Evolutionary conservation across 2,113 vertebrate genomes (phyloP), one percentile per base, ranked within the genome.

Genomic region (Hucho hucho): DNA sequence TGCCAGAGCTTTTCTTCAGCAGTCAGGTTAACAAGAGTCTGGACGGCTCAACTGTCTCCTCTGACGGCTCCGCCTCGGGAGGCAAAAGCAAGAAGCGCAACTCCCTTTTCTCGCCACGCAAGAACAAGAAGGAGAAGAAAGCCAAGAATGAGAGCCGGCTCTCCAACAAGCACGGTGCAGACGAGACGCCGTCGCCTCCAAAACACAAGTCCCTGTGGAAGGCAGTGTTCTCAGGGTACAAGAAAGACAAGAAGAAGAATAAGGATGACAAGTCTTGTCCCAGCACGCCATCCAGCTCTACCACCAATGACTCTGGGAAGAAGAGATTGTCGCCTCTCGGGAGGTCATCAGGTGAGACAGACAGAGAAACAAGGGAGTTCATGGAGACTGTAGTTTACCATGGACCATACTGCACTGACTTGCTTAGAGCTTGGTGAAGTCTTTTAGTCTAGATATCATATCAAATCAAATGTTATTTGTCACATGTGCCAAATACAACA

Each of bases 121-220:
- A 98, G 85, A 96, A 93, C 75, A 99, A 98, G 87, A 99, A 98
- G 77, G 97, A 98, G 87, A 98, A 98, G 81, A 98, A 98, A 80
- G 83, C 95, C 7, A 98, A 98, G 88, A 96, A 93, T 0, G 97
- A 97, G 75, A 84, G 88, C 86, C 90, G 87, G 58, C 86, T 64
- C 69, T 91, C 65, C 91, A 93, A 95, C 63, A 94, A 91, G 80
- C 90, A 90, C 59, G 81, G 87, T 7, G 81, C 95, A 0, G 98
- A 96, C 0, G 92, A 93, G 4, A 88, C 94, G 0, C 86, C 94
- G 0, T 85, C 95, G 0, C 86, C 94, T 0, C 85, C 96, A 61
- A 98, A 98, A 75, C 95, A 96, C 83, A 95, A 92, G 89, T 99
- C 97, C 0, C 74, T 99, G 72, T 99, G 98, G 98, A 99, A 98